Conservation (phyloP, 2,888 invertebrate species). For the Drosophila imparisetae region DNA sequence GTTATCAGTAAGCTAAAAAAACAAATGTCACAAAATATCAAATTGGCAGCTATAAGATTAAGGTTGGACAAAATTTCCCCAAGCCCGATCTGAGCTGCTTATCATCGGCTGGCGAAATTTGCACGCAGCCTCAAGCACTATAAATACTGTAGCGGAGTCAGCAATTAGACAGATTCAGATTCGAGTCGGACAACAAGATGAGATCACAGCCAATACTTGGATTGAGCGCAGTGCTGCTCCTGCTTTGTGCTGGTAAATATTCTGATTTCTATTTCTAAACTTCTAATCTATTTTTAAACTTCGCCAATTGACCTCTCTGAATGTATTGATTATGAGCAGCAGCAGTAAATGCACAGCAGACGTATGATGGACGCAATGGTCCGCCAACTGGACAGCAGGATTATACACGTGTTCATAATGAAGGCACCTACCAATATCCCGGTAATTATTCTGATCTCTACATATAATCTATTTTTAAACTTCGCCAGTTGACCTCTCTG, state of each 20-base stretch:
- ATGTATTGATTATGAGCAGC: neutral
- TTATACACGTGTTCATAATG: slow-evolving; percentile 61
- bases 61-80: slow-evolving; percentile 29
- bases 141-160: slow-evolving; percentile 30
- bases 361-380: slow-evolving; percentile 59
- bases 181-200: slow-evolving; percentile 28
- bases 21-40: slow-evolving; percentile 15
- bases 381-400: slow-evolving; percentile 54
- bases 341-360: slow-evolving; percentile 45
- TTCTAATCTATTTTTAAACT: neutral
- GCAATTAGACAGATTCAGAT: slow-evolving; percentile 21
- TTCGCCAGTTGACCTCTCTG: too few relatives aligned
- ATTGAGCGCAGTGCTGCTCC: slow-evolving; percentile 28
- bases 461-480: too few relatives aligned
- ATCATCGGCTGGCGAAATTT: slow-evolving; percentile 45
- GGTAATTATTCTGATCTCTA: too few relatives aligned
- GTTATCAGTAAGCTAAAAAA: slow-evolving; percentile 19
- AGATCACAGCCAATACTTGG: slow-evolving; percentile 25
- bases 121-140: slow-evolving; percentile 14
- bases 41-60: slow-evolving; percentile 1
- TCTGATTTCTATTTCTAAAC: neutral
- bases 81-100: slow-evolving; percentile 34
- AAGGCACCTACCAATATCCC: slow-evolving; percentile 52
- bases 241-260: slow-evolving; percentile 42
- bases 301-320: neutral